Conservation (phyloP, 1,140 invertebrate genomes). For the Cylas formicarius region DNA sequence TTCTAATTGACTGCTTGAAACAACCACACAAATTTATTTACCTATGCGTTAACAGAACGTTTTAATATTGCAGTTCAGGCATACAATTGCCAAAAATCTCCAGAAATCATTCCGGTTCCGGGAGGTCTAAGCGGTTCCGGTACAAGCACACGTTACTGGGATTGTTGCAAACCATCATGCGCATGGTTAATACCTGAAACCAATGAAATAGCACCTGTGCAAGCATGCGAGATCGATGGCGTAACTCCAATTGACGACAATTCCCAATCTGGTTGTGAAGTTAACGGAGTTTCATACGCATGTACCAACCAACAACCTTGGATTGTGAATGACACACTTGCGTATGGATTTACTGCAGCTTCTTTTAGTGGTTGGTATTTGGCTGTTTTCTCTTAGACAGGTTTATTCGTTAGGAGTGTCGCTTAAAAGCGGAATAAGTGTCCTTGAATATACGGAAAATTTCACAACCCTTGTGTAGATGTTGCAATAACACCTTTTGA, state of each 20-base stretch:
- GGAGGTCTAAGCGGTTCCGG: slow-evolving; percentile 13
- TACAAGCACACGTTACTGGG: slow-evolving; percentile 19
- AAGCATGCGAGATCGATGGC: slow-evolving; percentile 14
- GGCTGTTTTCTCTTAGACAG: too few relatives aligned
- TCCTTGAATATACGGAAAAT: too few relatives aligned
- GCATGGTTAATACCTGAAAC: slow-evolving; percentile 14
- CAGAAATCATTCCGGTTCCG: slow-evolving; percentile 12
- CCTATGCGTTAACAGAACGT: too few relatives aligned
- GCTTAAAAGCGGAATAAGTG: too few relatives aligned
- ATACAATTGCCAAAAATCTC: too few relatives aligned
- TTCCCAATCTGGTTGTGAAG: slow-evolving; percentile 9
- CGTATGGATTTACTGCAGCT: not conserved
- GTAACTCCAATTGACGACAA: slow-evolving; percentile 6
- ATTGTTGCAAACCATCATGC: slow-evolving; percentile 20
- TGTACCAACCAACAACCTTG: slow-evolving; percentile 6
- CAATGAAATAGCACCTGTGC: slow-evolving; percentile 7
- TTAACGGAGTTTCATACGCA: not conserved
- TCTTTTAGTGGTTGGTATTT: not conserved
- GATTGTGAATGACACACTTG: slow-evolving; percentile 3
- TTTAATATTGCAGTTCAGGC: too few relatives aligned
- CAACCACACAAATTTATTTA: too few relatives aligned
- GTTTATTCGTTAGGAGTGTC: too few relatives aligned
- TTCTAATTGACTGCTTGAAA: too few relatives aligned
- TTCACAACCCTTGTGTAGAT: too few relatives aligned
- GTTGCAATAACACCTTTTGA: too few relatives aligned